Evolutionary conservation across 2,797 vertebrate genomes (phyloP).

Genomic region (Staurois parvus): DNA sequence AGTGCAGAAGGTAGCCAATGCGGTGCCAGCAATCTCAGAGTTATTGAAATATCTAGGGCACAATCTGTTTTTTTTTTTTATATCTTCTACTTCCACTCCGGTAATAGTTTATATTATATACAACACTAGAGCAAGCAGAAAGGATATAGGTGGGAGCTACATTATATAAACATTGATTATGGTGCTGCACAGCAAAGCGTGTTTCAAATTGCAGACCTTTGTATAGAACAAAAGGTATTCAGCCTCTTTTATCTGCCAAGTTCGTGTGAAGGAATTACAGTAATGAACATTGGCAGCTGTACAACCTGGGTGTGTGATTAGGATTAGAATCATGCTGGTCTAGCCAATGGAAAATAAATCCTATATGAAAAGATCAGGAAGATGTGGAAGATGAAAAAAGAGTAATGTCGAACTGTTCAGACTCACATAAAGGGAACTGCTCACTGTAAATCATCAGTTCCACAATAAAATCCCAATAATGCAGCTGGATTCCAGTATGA

Average conservation of each 20-base stretch:
- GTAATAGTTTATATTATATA: not conserved
- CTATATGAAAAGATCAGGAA: constrained; percentile 8
- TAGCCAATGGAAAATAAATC: constrained; percentile 2
- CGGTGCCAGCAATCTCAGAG: no score
- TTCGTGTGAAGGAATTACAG: constrained; percentile 12
- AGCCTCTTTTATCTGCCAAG: constrained; percentile 11
- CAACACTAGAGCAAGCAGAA: not conserved
- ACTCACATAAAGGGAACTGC: not conserved
- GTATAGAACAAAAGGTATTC: constrained; percentile 6
- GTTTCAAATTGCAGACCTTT: constrained; percentile 6
- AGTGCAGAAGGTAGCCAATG: not conserved
- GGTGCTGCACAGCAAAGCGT: not conserved
- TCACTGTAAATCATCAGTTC: not conserved
- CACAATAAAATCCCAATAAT: not conserved
- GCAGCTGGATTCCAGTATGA: not conserved
- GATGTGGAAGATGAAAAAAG: constrained; percentile 1
- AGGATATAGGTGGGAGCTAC: not conserved
- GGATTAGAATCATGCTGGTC: constrained; percentile 44
- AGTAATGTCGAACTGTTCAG: constrained; percentile 6
- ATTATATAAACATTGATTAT: constrained; percentile 1
- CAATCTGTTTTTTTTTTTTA: not conserved
- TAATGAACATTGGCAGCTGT: constrained; percentile 26
- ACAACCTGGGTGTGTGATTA: constrained; percentile 36
- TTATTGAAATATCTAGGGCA: not conserved
- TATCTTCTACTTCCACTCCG: not conserved